A percentile compares a stretch with the other conserved stretches of the same genome.
Evolutionary conservation across 2,888 invertebrate genomes (phyloP).

Genomic region (Mythimna pallens): DNA sequence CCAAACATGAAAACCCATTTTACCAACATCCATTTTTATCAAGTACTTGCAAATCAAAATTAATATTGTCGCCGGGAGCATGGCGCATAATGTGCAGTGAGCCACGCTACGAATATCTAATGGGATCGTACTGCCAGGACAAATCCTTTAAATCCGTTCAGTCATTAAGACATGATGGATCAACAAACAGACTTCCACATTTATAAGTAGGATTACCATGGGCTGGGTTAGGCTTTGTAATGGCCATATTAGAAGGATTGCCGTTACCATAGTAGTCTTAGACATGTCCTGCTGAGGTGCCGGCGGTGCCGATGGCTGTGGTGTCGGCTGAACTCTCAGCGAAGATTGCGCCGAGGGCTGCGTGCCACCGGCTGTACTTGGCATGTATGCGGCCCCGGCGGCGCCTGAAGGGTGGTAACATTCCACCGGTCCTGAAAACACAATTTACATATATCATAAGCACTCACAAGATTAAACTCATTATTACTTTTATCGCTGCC

Average conservation of each 20-base stretch:
- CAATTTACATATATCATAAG: constrained; percentile 13
- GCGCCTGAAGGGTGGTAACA: constrained; percentile 84
- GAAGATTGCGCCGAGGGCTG: constrained; percentile 78
- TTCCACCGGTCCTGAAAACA: constrained; percentile 83
- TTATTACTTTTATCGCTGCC: not conserved
- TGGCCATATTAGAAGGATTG: constrained; percentile 2
- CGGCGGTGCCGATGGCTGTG: constrained; percentile 84
- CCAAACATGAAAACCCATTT: not conserved
- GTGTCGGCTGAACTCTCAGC: constrained; percentile 81
- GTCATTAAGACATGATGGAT: not conserved
- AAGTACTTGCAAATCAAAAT: not conserved
- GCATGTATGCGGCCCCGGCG: constrained; percentile 81
- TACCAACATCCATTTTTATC: too few species aligned
- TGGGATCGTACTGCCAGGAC: not conserved
- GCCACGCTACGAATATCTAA: not conserved
- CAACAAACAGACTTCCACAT: not conserved
- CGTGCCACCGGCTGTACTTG: constrained; percentile 76
- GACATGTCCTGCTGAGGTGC: constrained; percentile 85
- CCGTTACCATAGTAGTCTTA: constrained; percentile 82
- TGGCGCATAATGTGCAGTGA: not conserved
- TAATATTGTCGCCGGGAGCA: not conserved
- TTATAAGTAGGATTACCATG: too few species aligned
- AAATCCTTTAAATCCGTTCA: not conserved
- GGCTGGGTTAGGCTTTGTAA: not conserved
- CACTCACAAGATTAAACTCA: not conserved